Evolutionary conservation across 2,888 invertebrate genomes (phyloP).

Genomic region (Agapostemon virescens): DNA sequence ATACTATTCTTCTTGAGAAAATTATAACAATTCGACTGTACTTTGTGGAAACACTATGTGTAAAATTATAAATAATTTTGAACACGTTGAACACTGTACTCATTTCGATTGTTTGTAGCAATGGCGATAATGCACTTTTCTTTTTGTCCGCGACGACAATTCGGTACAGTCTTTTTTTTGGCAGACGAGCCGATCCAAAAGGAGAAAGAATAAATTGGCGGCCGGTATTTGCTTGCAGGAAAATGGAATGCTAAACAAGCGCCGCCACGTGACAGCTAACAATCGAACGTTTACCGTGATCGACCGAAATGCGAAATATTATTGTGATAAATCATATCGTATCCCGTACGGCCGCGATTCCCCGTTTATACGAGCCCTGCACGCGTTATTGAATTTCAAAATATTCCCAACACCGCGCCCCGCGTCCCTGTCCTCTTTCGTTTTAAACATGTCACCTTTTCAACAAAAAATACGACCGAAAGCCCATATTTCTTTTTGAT

Average conservation of each 20-base stretch:
- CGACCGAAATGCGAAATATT: slow-evolving; percentile 32
- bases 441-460: slow-evolving; percentile 18
- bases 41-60: no score
- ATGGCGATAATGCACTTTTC: background rate
- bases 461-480: background rate
- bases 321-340: slow-evolving; percentile 40
- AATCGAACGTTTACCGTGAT: slow-evolving; percentile 36
- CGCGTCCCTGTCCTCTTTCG: background rate
- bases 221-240: background rate
- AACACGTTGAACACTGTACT: no score
- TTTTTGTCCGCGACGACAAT: no score
- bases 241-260: slow-evolving; percentile 27
- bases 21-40: no score
- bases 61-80: no score
- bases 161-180: background rate
- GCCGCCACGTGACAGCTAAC: slow-evolving; percentile 24
- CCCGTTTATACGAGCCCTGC: slow-evolving; percentile 18
- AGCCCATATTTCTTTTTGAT: background rate
- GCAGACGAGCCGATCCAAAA: background rate
- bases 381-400: slow-evolving; percentile 32
- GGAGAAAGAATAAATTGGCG: background rate
- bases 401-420: slow-evolving; percentile 9
- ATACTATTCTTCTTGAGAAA: no score
- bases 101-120: no score
- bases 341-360: slow-evolving; percentile 6